Conservation (phyloP, 2,797 vertebrate genomes). For the Thaleichthys pacificus region DNA sequence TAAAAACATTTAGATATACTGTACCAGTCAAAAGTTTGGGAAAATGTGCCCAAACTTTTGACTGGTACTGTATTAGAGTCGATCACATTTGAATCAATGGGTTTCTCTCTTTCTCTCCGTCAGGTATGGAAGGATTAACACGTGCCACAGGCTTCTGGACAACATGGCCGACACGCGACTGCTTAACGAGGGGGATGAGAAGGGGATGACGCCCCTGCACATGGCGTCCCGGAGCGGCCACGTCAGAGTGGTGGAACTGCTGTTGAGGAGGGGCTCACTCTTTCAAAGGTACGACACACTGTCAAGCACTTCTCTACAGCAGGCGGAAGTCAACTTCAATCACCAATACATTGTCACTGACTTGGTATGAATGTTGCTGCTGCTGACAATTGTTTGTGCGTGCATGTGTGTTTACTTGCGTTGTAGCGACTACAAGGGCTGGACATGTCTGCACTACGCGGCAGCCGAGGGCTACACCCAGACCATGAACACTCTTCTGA, state of each 20-base stretch:
- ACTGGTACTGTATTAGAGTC: background rate
- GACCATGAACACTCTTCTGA: constrained; percentile 83
- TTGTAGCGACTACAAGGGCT: constrained; percentile 83
- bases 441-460: constrained; percentile 84
- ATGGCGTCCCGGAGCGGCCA: constrained; percentile 83
- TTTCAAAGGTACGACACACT: constrained; percentile 77
- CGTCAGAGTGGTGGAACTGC: constrained; percentile 83
- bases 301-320: background rate
- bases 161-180: constrained; percentile 79
- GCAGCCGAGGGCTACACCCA: constrained; percentile 83
- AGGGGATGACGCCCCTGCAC: constrained; percentile 85
- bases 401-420: background rate
- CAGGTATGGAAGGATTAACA: constrained; percentile 85
- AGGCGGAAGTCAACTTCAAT: too few species aligned
- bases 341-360: background rate
- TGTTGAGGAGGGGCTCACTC: constrained; percentile 84
- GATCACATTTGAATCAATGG: background rate
- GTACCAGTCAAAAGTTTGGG: too few species aligned
- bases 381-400: background rate
- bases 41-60: too few species aligned
- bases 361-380: background rate
- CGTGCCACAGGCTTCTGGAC: constrained; percentile 80
- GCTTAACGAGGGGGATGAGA: constrained; percentile 85
- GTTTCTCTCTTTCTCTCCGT: constrained; percentile 17
- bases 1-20: background rate